A percentile compares a stretch with the other conserved stretches of the same genome.
Conservation (phyloP, 2,888 invertebrate species). For the Xestia sexstrigata region DNA sequence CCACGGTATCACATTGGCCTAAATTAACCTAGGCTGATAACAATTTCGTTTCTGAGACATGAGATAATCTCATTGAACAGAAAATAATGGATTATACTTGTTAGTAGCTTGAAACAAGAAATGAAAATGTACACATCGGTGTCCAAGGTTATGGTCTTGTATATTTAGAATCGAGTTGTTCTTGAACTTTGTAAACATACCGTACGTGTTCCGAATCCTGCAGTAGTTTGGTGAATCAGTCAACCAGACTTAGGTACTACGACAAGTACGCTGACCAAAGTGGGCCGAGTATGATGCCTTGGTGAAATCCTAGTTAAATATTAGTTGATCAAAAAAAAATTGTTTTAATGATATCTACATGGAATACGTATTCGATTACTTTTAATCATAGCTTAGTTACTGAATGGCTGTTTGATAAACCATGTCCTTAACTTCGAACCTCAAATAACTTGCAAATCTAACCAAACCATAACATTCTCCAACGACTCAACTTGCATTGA, state of each 20-base stretch:
- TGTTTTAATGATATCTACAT: not conserved
- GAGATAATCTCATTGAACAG: not conserved
- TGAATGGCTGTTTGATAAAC: not conserved
- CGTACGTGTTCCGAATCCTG: slow-evolving; percentile 55
- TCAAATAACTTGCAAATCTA: slow-evolving; percentile 31
- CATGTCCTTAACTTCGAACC: not conserved
- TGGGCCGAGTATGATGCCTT: slow-evolving; percentile 9
- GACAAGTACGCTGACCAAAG: slow-evolving; percentile 5
- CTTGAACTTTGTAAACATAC: slow-evolving; percentile 58
- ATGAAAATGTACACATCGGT: slow-evolving; percentile 2
- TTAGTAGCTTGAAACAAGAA: slow-evolving; percentile 7
- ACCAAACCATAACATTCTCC: slow-evolving; percentile 33
- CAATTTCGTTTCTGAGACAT: not conserved
- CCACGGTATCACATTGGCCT: not conserved
- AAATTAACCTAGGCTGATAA: not conserved
- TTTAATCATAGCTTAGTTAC: not conserved
- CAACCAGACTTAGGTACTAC: not conserved
- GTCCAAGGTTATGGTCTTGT: slow-evolving; percentile 44
- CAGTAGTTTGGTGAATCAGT: slow-evolving; percentile 29
- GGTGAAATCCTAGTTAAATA: not conserved
- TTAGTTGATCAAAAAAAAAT: not conserved
- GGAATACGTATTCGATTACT: not conserved
- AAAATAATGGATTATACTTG: not conserved
- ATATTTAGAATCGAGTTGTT: slow-evolving; percentile 37
- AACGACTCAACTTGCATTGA: slow-evolving; percentile 53